Base-by-base conservation (phyloP, 1,140 invertebrate genomes). In the Leptoteleia sp. region DNA sequence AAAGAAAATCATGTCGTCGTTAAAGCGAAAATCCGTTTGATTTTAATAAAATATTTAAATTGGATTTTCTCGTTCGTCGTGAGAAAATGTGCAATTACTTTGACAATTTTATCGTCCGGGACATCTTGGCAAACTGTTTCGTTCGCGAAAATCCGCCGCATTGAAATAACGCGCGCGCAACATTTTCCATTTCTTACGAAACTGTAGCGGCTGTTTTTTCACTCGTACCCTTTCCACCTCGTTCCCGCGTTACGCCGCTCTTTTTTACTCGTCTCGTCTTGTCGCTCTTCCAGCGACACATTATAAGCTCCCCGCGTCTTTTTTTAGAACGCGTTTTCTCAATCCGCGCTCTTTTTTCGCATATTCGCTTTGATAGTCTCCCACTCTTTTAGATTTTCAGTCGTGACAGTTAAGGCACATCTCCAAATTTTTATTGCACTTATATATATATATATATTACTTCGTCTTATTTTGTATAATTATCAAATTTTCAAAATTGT, bases 21-120 rank as follows among this genome's bases (percentile, higher is more conserved):
- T 59, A 59, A 57, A 57, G 35, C 9, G 54, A 37, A 37, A 67
- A 75, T 65, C 9, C n/a, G 50, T 70, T 65, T 70, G 48, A 77
- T 77, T 77, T 22, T 65, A 62, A 70, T 64, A 59, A 64, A 70
- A 77, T 61, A 77, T 70, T 64, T 57, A 76, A 76, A 68, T 68
- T 68, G 70, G 40, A 62, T 62, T 52, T 25, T 37, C 42, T 42
- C 17, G 45, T 55, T 42, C 17, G 45, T 55, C 43, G 35, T 25
- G 29, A 27, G 55, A 15, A 62, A 76, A 42, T 64, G 47, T 40
- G 47, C 72, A 76, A 67, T 76, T 55, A 62, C 73, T 70, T 76
- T 57, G 64, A 75, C 55, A 70, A 68, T 70, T 76, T 76, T 50
- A 70, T 76, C 48, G 35, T 25, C 27, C 38, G 47, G 35, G 38